These are phyloP conservation scores for Naja naja DNA, from an alignment of 2,113 vertebrate genomes.

Conservation along the genomic window DNA sequence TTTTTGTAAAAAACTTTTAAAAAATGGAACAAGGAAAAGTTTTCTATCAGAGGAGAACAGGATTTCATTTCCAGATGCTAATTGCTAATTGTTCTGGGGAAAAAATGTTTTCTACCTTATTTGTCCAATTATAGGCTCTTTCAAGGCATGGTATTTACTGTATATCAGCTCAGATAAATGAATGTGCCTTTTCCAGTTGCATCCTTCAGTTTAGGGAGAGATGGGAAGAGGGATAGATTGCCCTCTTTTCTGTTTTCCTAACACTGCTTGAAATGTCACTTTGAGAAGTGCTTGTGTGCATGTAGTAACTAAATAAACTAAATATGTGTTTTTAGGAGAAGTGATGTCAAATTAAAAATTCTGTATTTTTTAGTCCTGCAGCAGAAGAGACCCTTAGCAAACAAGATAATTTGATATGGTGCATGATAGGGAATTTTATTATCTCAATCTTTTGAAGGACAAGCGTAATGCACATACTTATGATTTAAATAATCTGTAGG, in stretches of 20 bases:
- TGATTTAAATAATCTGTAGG: background rate
- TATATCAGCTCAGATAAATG: background rate
- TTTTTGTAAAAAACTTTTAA: background rate
- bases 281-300: background rate
- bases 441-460: background rate
- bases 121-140: background rate
- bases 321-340: background rate
- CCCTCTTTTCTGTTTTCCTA: constrained; percentile 6
- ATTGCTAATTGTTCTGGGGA: background rate
- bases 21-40: background rate
- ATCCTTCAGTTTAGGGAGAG: background rate
- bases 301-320: background rate
- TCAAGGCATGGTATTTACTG: background rate
- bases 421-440: constrained; percentile 1
- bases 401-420: background rate
- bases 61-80: background rate
- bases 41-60: background rate
- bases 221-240: background rate
- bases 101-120: no score
- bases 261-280: background rate
- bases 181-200: background rate
- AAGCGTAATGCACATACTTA: background rate
- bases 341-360: background rate
- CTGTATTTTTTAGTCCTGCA: background rate
- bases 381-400: background rate